Evolutionary conservation across 2,888 invertebrate genomes (phyloP), one percentile per base, ranked within the genome.

Genomic region (Tenthredo mesomela): DNA sequence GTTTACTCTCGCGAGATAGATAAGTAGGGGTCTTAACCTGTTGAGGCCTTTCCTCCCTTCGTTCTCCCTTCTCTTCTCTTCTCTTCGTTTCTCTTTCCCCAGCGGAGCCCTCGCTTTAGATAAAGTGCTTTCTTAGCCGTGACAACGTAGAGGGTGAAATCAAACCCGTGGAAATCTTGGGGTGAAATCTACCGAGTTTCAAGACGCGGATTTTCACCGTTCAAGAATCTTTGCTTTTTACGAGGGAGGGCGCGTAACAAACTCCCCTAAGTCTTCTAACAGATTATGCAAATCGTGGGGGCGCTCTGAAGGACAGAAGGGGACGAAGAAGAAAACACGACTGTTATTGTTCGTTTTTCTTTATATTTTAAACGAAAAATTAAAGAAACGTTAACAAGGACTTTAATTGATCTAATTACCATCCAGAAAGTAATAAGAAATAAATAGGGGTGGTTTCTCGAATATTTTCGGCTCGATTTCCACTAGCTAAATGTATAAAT

Each of bases 11-110:
- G 43, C 82, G 67, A 67, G 67, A 67, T 67, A 82, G 82, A 82
- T 82, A 65, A 82, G 82, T 82, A 84, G 82, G 82, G 85, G 88
- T 89, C 91, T 91, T 91, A 92, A 92, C 91, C 92, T 92, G 92
- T 92, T 92, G 92, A 90, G 89, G 90, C 89, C 65, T 50, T 50
- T 67, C 86, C 88, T 88, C 90, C 33, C 40, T 75, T 40, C 40
- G 85, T 18, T 37, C n/a, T 21, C 21, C 29, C 15, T 65, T 25
- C 65, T 6, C 67, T 54, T 40, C 37, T 43, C 65, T 71, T 50
- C 25, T 25, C 65, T 65, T 9, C 21, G 25, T 15, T 65, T 29
- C 65, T 29, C 71, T n/a, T 4, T 7, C 43, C 71, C 21, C 43
- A 4, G 21, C 21, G 7, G 25, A 73, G 40, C 77, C 18, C 54